phyloP scores from a whole-genome alignment of 2,797 vertebrate species.

The Cossypha niveicapilla region DNA sequence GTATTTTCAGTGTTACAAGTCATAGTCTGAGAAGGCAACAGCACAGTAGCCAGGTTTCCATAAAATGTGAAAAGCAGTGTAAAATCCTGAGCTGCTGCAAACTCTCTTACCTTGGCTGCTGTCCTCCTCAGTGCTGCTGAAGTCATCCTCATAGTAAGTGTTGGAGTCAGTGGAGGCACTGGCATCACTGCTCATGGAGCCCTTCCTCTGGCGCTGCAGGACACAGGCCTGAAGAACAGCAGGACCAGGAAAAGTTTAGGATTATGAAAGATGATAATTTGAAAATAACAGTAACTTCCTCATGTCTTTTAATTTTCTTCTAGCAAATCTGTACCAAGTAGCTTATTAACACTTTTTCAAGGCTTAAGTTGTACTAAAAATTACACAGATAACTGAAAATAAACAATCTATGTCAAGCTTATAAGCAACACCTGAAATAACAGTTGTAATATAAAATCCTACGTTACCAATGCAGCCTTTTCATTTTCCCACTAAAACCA shows the following conservation, averaged over 20 bases:
- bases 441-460: neutral
- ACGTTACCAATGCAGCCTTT: neutral
- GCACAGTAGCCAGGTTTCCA: neutral
- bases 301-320: neutral
- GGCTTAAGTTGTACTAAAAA: neutral
- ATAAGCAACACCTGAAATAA: neutral
- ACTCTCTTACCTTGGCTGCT: slow-evolving; percentile 92
- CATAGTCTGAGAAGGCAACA: neutral
- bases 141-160: slow-evolving; percentile 98
- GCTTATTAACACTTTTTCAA: neutral
- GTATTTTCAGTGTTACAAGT: neutral
- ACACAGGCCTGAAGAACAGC: slow-evolving; percentile 86
- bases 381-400: neutral
- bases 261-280: neutral
- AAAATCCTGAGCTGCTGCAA: neutral
- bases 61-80: neutral
- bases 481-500: neutral
- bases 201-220: slow-evolving; percentile 95
- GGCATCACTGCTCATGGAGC: slow-evolving; percentile 95
- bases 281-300: neutral
- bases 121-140: slow-evolving; percentile 98
- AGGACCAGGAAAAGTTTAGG: neutral
- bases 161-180: slow-evolving; percentile 98
- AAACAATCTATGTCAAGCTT: neutral
- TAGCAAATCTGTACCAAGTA: neutral